These are phyloP conservation scores for Ceratotherium simum DNA, from an alignment of 2,113 vertebrate species.

Conservation along the genomic window DNA sequence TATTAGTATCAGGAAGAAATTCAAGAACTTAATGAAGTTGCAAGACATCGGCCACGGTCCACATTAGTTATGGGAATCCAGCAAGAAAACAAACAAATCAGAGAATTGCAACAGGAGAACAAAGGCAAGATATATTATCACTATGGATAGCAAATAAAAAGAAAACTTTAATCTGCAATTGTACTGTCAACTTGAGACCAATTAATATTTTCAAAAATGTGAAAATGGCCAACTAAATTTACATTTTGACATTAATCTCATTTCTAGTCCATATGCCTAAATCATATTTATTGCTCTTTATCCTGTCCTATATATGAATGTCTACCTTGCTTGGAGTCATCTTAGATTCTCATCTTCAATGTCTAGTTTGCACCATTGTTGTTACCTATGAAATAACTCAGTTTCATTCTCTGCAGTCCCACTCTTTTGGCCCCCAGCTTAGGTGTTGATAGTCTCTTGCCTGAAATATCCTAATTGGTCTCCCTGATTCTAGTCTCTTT, in stretches of 20 bases:
- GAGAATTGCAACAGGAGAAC: slow-evolving; percentile 97
- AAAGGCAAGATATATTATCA: slow-evolving; percentile 89
- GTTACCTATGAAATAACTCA: background rate
- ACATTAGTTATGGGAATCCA: slow-evolving; percentile 98
- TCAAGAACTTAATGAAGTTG: slow-evolving; percentile 96
- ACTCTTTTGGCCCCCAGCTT: background rate
- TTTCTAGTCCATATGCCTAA: background rate
- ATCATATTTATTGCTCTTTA: background rate
- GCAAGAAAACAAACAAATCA: slow-evolving; percentile 98
- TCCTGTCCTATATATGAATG: background rate
- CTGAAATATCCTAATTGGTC: background rate
- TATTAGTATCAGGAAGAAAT: slow-evolving; percentile 97
- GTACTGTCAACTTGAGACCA: background rate
- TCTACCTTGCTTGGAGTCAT: background rate
- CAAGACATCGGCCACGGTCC: slow-evolving; percentile 96
- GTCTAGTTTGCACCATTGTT: background rate
- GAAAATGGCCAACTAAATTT: background rate
- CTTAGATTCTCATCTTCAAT: background rate
- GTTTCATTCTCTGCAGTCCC: background rate
- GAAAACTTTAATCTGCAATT: background rate
- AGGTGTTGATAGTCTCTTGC: background rate
- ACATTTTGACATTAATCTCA: background rate
- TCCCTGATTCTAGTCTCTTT: slow-evolving; percentile 10
- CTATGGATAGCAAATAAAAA: slow-evolving; percentile 13
- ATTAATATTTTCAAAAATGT: background rate